Percentiles rank a stretch among this genome's conserved stretches.
phyloP scores from a whole-genome alignment of 2,888 invertebrate species.

The Volucella bombylans region DNA sequence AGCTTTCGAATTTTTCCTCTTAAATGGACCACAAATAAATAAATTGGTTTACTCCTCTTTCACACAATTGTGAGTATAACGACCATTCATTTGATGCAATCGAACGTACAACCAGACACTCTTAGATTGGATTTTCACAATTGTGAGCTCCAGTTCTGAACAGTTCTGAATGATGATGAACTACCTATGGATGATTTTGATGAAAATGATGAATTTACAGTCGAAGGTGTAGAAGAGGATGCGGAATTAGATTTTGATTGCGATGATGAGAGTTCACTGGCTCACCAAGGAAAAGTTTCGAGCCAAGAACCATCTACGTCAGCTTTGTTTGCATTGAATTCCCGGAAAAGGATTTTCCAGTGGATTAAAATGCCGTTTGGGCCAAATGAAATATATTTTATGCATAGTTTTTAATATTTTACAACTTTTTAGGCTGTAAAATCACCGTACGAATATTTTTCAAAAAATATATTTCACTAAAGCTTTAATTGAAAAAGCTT shows the following conservation, averaged over 20 bases:
- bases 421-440: background rate
- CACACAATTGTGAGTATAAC: background rate
- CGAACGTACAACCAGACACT: constrained; percentile 8
- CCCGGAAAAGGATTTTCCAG: background rate
- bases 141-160: background rate
- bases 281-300: background rate
- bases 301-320: background rate
- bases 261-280: background rate
- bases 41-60: constrained; percentile 6
- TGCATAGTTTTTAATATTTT: background rate
- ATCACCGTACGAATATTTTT: background rate
- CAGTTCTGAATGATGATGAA: background rate
- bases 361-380: constrained; percentile 8
- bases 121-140: background rate
- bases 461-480: background rate
- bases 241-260: background rate
- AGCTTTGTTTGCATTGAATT: constrained; percentile 1
- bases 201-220: background rate
- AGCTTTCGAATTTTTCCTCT: no score
- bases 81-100: constrained; percentile 5
- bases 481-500: background rate
- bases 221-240: constrained; percentile 4
- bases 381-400: constrained; percentile 2
- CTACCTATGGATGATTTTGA: constrained; percentile 2
- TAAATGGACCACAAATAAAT: background rate